These are phyloP conservation scores for Pseudochirops corinnae DNA, from an alignment of 2,797 vertebrate genomes.

Conservation along the genomic window DNA sequence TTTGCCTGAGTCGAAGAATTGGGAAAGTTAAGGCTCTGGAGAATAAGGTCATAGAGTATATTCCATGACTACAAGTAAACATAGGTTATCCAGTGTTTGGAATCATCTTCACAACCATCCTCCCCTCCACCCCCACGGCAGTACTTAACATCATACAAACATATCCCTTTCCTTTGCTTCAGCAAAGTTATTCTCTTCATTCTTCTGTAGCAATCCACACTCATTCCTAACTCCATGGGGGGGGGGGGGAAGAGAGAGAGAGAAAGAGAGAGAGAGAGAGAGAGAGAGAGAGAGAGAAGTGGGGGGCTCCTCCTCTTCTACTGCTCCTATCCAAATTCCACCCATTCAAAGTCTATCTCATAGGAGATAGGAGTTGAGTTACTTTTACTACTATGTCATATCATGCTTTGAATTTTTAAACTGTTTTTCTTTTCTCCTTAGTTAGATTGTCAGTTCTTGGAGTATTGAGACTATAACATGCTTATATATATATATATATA, in stretches of 20 bases:
- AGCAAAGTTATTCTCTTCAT: not conserved
- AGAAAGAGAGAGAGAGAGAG: too few relatives aligned
- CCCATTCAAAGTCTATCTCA: not conserved
- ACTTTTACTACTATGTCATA: not conserved
- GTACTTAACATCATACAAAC: not conserved
- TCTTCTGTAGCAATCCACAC: not conserved
- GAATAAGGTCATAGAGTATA: not conserved
- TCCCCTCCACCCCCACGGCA: not conserved
- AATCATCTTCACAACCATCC: not conserved
- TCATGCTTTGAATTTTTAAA: not conserved
- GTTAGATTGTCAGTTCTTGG: not conserved
- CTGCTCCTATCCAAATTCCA: not conserved
- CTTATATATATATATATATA: not conserved
- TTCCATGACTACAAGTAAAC: not conserved
- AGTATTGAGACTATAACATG: not conserved
- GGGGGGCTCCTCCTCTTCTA: not conserved
- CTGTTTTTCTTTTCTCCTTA: not conserved
- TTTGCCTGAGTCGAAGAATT: conserved; percentile 1
- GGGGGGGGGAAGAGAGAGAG: too few relatives aligned
- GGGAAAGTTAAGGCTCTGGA: not conserved
- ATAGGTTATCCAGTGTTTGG: not conserved
- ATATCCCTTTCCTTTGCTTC: not conserved
- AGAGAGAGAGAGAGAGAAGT: too few relatives aligned
- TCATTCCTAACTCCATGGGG: not conserved
- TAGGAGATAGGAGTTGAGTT: not conserved